Conservation (phyloP, 2,888 invertebrate genomes). For the Dynastes hyllus region DNA sequence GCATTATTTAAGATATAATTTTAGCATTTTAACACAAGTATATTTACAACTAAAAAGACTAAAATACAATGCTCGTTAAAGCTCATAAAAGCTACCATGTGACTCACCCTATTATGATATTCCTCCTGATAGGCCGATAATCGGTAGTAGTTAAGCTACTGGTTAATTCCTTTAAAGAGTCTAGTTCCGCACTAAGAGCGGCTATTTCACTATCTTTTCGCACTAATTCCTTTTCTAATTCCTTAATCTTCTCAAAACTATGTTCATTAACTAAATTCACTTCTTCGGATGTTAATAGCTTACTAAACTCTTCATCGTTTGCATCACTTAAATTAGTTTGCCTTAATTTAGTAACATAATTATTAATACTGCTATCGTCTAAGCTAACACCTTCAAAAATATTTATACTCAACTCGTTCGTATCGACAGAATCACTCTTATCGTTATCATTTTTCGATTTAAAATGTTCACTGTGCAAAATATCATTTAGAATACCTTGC, state of each 20-base stretch:
- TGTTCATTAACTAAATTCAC: conserved; percentile 30
- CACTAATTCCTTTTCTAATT: conserved; percentile 70
- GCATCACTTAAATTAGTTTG: conserved; percentile 39
- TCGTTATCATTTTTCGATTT: conserved; percentile 52
- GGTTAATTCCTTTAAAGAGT: conserved; percentile 71
- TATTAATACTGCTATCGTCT: conserved; percentile 66
- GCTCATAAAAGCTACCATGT: background rate
- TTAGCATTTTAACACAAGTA: no score
- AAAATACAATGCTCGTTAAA: background rate
- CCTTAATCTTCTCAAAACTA: conserved; percentile 62
- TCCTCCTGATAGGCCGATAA: conserved; percentile 82
- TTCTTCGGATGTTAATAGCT: conserved; percentile 38
- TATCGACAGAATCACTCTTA: conserved; percentile 57
- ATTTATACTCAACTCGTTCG: conserved; percentile 67
- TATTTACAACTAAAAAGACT: no score
- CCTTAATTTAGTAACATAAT: conserved; percentile 57
- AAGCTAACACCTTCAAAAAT: conserved; percentile 68
- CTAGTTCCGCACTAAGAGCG: conserved; percentile 71
- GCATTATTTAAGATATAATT: conserved; percentile 56
- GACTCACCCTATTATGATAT: conserved; percentile 78
- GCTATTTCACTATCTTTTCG: conserved; percentile 72
- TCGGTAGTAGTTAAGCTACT: conserved; percentile 78
- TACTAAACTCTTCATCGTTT: conserved; percentile 54
- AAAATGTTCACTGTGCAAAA: conserved; percentile 65
- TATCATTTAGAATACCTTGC: conserved; percentile 67